These are phyloP conservation scores for Halocaridina rubra DNA, from an alignment of 2,888 invertebrate species.

Conservation along the genomic window DNA sequence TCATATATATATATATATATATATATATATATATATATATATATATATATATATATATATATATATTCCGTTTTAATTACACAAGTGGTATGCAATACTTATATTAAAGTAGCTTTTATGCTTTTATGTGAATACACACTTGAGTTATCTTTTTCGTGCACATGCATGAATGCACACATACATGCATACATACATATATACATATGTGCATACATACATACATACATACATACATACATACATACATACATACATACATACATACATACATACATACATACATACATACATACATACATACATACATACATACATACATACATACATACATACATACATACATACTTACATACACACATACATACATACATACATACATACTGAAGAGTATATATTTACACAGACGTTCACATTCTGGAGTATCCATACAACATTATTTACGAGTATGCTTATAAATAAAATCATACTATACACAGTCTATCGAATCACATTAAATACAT, in stretches of 20 bases:
- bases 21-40: neutral
- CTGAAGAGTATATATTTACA: neutral
- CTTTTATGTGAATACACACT: too few relatives aligned
- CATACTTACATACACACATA: neutral
- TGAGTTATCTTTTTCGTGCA: neutral
- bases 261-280: neutral
- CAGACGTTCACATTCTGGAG: neutral
- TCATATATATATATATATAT: neutral
- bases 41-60: neutral
- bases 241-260: neutral
- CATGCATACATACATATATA: neutral
- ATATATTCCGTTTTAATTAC: neutral
- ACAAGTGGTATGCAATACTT: too few relatives aligned
- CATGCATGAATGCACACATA: neutral
- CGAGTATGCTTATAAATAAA: too few relatives aligned
- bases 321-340: neutral
- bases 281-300: neutral
- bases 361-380: neutral
- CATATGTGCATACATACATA: neutral
- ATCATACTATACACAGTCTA: too few relatives aligned
- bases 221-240: neutral
- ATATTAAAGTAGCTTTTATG: too few relatives aligned
- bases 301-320: neutral
- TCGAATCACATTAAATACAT: too few relatives aligned
- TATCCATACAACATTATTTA: neutral